phyloP scores from a whole-genome alignment of 2,113 vertebrate genomes.

The Scartelaos histophorus region DNA sequence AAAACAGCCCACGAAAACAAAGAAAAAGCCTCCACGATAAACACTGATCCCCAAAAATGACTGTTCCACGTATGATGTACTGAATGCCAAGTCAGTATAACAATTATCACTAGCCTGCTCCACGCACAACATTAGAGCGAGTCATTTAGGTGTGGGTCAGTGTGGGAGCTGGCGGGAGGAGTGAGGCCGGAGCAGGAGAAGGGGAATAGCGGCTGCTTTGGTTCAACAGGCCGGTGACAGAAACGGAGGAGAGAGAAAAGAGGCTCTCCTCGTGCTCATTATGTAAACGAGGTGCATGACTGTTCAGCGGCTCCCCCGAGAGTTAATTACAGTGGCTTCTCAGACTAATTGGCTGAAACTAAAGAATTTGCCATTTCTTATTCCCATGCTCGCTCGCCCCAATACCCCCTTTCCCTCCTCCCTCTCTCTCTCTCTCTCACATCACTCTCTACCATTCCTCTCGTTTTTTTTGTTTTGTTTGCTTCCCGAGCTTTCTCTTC shows the following conservation, averaged over 20 bases:
- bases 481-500: slow-evolving; percentile 26
- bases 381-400: slow-evolving; percentile 57
- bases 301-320: slow-evolving; percentile 78
- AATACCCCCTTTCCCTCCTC: slow-evolving; percentile 34
- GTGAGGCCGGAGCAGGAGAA: slow-evolving; percentile 25
- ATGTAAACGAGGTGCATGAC: slow-evolving; percentile 81
- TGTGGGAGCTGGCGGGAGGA: slow-evolving; percentile 25
- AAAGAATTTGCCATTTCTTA: slow-evolving; percentile 79
- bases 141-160: slow-evolving; percentile 12
- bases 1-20: no score
- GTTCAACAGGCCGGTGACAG: slow-evolving; percentile 64
- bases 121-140: not conserved
- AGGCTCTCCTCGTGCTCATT: slow-evolving; percentile 74
- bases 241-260: slow-evolving; percentile 28
- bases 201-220: slow-evolving; percentile 36
- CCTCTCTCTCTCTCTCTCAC: slow-evolving; percentile 39
- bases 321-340: slow-evolving; percentile 82
- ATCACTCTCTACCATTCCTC: slow-evolving; percentile 38
- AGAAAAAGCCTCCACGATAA: no score
- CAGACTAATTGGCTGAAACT: slow-evolving; percentile 82
- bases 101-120: not conserved
- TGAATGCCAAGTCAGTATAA: no score
- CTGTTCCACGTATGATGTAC: no score
- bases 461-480: slow-evolving; percentile 7
- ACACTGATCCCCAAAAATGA: no score